These are phyloP conservation scores for Drusus annulatus DNA, from an alignment of 1,140 invertebrate genomes.

Conservation along the genomic window DNA sequence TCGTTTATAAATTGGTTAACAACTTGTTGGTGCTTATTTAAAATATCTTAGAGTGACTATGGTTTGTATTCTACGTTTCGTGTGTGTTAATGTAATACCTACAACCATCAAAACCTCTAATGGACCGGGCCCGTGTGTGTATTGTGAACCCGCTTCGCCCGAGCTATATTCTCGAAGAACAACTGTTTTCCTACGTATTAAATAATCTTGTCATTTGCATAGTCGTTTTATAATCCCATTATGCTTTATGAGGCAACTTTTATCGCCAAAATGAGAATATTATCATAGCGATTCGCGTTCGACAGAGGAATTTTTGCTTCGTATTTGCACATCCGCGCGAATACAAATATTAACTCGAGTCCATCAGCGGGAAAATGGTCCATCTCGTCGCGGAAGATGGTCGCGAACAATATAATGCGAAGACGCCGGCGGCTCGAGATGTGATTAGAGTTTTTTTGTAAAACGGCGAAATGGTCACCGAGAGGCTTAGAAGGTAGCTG, in stretches of 20 bases:
- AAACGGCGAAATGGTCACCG: conserved; percentile 30
- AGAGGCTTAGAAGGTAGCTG: conserved; percentile 25
- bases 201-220: background rate
- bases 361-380: conserved; percentile 3
- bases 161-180: background rate
- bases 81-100: background rate
- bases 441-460: conserved; percentile 15
- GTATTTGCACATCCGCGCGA: conserved; percentile 2
- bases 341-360: conserved; percentile 7
- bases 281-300: background rate
- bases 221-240: background rate
- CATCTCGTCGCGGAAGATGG: conserved; percentile 6
- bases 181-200: background rate
- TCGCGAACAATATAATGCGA: conserved; percentile 3
- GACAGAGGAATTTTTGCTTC: background rate
- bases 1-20: conserved; percentile 35
- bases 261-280: background rate
- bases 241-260: background rate
- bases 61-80: background rate
- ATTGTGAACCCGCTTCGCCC: no score
- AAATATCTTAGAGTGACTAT: conserved; percentile 9
- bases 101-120: background rate
- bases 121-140: no score
- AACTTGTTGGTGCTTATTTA: conserved; percentile 24
- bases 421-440: background rate